Conservation (phyloP, 2,797 vertebrate species). For the Melanotaenia trifasciata region DNA sequence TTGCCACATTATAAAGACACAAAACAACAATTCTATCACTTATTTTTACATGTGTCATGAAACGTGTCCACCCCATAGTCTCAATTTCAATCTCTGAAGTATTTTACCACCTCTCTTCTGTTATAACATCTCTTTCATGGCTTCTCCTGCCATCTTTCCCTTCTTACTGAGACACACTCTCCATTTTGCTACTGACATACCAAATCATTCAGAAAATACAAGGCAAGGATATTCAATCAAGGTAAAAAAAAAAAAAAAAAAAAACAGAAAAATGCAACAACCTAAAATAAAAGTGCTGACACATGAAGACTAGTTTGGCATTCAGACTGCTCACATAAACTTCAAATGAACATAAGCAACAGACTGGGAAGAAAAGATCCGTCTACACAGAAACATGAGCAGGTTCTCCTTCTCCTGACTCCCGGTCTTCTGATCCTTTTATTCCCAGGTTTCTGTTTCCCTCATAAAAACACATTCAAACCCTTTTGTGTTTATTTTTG, state of each 20-base stretch:
- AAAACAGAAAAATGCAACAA: conserved; percentile 65
- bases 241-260: conserved; percentile 56
- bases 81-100: background rate
- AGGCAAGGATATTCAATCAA: conserved; percentile 46
- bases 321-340: conserved; percentile 33
- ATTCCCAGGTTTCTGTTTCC: conserved; percentile 1
- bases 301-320: conserved; percentile 51
- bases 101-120: background rate
- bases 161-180: conserved; percentile 8
- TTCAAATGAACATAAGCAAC: conserved; percentile 42
- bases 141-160: conserved; percentile 24
- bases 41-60: background rate
- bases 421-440: conserved; percentile 22
- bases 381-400: conserved; percentile 14
- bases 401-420: conserved; percentile 1
- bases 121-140: no score
- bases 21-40: background rate
- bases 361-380: conserved; percentile 13
- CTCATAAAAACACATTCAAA: background rate
- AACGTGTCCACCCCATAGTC: background rate
- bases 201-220: conserved; percentile 66
- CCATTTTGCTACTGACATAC: conserved; percentile 57
- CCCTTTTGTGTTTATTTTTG: background rate
- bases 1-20: background rate
- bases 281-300: conserved; percentile 65